Percentiles rank a stretch among this genome's conserved stretches.
Conservation (phyloP, 2,888 invertebrate species). For the Microctonus aethiopoides region DNA sequence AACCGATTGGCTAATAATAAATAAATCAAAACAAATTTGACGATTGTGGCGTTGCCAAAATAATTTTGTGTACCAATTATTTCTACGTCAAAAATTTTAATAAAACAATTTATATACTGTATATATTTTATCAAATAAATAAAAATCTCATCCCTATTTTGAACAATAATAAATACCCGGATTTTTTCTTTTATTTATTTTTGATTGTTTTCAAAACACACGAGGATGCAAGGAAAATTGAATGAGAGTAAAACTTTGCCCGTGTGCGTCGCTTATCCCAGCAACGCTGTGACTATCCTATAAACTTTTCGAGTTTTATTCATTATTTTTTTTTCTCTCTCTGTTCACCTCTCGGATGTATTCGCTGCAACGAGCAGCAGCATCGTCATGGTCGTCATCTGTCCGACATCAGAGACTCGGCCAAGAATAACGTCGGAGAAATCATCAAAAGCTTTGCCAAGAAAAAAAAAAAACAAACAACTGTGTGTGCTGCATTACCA, state of each 20-base stretch:
- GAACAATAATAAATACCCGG: too few species aligned
- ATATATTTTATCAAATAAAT: too few species aligned
- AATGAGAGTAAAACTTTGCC: conserved; percentile 42
- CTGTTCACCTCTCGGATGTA: conserved; percentile 26
- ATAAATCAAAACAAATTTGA: conserved; percentile 40
- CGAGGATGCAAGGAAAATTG: conserved; percentile 32
- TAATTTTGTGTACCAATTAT: too few species aligned
- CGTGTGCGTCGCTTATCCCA: conserved; percentile 20
- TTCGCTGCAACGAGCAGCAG: conserved; percentile 37
- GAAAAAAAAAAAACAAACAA: conserved; percentile 59
- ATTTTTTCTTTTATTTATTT: too few species aligned
- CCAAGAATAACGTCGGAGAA: conserved; percentile 61
- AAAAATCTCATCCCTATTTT: too few species aligned
- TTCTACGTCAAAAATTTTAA: too few species aligned
- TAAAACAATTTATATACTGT: too few species aligned
- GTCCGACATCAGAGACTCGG: conserved; percentile 39
- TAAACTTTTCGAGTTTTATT: conserved; percentile 12
- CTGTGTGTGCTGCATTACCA: conserved; percentile 7
- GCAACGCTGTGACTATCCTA: conserved; percentile 26
- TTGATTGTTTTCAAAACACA: conserved; percentile 23
- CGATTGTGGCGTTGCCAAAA: conserved; percentile 22
- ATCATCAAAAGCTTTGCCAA: conserved; percentile 66
- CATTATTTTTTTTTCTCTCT: too few species aligned
- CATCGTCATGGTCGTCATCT: conserved; percentile 46
- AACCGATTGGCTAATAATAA: conserved; percentile 30